Base-by-base conservation (phyloP, 2,113 vertebrate genomes). In the Gavia stellata region DNA sequence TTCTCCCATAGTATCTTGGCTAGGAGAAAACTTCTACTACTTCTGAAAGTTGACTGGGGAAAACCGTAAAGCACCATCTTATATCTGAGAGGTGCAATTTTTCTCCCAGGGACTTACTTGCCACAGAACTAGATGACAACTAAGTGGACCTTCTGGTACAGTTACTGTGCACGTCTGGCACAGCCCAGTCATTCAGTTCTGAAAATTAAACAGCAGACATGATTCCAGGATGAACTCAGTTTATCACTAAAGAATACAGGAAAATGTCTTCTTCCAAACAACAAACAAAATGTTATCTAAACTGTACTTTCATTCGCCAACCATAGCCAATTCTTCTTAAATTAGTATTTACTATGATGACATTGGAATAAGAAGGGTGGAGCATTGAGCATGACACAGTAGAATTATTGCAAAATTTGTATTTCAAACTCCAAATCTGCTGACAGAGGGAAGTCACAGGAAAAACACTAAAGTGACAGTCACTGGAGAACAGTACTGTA, bases 371-470 rank as follows among this genome's bases (percentile, higher is more conserved):
- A 68, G 33, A 29, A 84, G 23, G 12, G 40, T 53, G 78, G 12
- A 78, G 63, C 53, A 72, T 1, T 19, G 45, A 77, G 62, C 24
- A 42, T 4, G 11, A 89, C 0, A 9, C 19, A 58, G 62, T 4
- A 79, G 68, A 91, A 89, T 82, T 67, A 81, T 2, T 84, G 86
- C 62, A 93, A 58, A 91, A 89, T 59, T 61, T 50, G 15, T 72
- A 84, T 91, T 92, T 96, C 67, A 47, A 97, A 93, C 38, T 82
- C 77, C 68, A 58, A 81, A 92, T 63, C 70, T 95, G 94, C 86
- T 88, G 86, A 90, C 53, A 84, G 89, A 95, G 67, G 77, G 92
- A 92, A 90, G 88, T 49, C 59, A 79, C 52, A 95, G 67, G 77
- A 93, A 92, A 90, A 90, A 45, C 59, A 79, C 52, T 45, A 1